A percentile compares a stretch with the other conserved stretches of the same genome.
These are phyloP conservation scores for Chloromyia formosa DNA, from an alignment of 2,888 invertebrate genomes.

Conservation along the genomic window DNA sequence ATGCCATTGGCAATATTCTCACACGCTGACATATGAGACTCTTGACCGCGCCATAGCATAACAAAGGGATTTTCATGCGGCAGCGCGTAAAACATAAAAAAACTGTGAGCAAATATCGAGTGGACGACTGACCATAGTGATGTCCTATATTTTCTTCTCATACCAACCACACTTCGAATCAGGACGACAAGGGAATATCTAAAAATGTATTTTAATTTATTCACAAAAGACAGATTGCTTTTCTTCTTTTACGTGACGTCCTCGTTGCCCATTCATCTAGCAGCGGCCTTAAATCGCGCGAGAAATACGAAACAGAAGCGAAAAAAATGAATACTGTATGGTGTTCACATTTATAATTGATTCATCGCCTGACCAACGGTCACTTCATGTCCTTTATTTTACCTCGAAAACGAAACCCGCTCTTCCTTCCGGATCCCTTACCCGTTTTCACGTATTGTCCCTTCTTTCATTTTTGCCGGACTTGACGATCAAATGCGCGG, in stretches of 20 bases:
- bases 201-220: conserved; percentile 37
- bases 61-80: conserved; percentile 43
- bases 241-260: conserved; percentile 36
- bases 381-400: conserved; percentile 48
- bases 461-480: conserved; percentile 4
- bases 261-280: neutral
- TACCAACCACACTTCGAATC: too few species aligned
- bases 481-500: conserved; percentile 19
- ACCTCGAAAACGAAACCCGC: neutral
- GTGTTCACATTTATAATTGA: conserved; percentile 51
- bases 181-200: conserved; percentile 12
- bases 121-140: conserved; percentile 29
- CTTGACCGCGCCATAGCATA: conserved; percentile 29
- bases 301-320: neutral
- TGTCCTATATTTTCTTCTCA: neutral
- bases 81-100: conserved; percentile 20
- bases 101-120: conserved; percentile 47
- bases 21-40: conserved; percentile 34
- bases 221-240: conserved; percentile 17
- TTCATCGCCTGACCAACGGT: conserved; percentile 55
- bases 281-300: neutral
- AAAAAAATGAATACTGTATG: conserved; percentile 38
- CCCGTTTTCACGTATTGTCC: conserved; percentile 17
- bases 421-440: conserved; percentile 17
- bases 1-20: conserved; percentile 18